Evolutionary conservation across 2,113 vertebrate genomes (phyloP).

Genomic region (Telmatochromis sp.): DNA sequence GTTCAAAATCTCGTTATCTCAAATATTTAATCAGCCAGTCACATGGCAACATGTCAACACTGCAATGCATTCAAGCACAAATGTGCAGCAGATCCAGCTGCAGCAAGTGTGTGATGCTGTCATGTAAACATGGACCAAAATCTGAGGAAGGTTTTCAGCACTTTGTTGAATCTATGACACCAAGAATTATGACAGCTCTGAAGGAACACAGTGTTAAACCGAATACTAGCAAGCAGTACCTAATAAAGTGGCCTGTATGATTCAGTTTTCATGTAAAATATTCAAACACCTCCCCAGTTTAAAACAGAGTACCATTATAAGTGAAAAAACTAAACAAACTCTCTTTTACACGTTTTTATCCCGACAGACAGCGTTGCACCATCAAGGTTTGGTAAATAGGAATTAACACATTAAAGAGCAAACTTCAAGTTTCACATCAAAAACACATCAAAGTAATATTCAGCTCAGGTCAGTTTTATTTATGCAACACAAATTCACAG

Average conservation of each 20-base stretch:
- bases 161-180: not conserved
- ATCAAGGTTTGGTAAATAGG: accelerated
- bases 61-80: not conserved
- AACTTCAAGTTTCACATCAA: not conserved
- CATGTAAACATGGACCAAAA: not conserved
- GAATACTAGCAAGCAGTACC: not conserved
- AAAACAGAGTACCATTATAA: not conserved
- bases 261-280: not conserved
- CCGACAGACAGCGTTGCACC: accelerated
- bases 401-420: not conserved
- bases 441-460: not conserved
- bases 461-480: accelerated
- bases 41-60: not conserved
- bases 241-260: accelerated
- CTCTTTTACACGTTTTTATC: not conserved
- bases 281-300: not conserved
- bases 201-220: not conserved
- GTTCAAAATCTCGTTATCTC: not conserved
- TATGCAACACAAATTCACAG: not conserved
- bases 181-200: accelerated
- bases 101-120: not conserved
- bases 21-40: not conserved
- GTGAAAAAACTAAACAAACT: not conserved
- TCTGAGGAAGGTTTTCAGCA: not conserved
- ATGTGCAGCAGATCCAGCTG: not conserved